Base-by-base conservation (phyloP, 2,797 vertebrate species). In the Gallinago nigripennis region DNA sequence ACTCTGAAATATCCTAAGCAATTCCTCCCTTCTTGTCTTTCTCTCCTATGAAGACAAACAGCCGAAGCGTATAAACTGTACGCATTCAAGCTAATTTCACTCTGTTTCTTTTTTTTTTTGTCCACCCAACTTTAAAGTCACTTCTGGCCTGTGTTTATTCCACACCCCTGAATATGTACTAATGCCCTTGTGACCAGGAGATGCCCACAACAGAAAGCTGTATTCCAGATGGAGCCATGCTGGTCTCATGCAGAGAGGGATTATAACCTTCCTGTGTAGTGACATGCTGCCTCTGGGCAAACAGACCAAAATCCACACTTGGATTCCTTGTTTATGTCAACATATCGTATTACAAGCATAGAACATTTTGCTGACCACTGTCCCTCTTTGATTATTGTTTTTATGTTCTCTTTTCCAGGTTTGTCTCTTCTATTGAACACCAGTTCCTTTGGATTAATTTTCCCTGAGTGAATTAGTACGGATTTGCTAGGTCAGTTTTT, bases 231-330 rank as follows among this genome's bases (percentile, higher is more conserved):
- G 94, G 83, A 97, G 81, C 85, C 92, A 90, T 82, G 57, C 71
- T 92, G 83, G 64, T 82, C 86, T 90, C 93, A 90, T 90, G 90
- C 94, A 88, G 77, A 82, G 92, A 86, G 16, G 92, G 90, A 92
- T 93, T 97, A 91, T 79, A 92, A 90, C 78, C 71, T 94, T 95
- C 68, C 81, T 92, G 81, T 65, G 88, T 65, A 94, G 78, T 69
- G 93, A 85, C 91, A 94, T 31, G 86, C 64, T 95, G 94, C 94
- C 95, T 87, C 78, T 96, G 57, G 95, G 93, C 94, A 95, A 94
- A 90, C 70, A 90, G 77, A 91, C 66, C 51, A 66, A 95, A 95
- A 92, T 91, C 91, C 80, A 92, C 86, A 58, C 88, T 96, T 87
- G 63, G 88, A 28, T 90, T 94, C 95, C 86, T 96, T 96, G 94